Evolutionary conservation across 2,797 vertebrate genomes (phyloP), one percentile per base, ranked within the genome.

Genomic region (Hydrolagus colliei): DNA sequence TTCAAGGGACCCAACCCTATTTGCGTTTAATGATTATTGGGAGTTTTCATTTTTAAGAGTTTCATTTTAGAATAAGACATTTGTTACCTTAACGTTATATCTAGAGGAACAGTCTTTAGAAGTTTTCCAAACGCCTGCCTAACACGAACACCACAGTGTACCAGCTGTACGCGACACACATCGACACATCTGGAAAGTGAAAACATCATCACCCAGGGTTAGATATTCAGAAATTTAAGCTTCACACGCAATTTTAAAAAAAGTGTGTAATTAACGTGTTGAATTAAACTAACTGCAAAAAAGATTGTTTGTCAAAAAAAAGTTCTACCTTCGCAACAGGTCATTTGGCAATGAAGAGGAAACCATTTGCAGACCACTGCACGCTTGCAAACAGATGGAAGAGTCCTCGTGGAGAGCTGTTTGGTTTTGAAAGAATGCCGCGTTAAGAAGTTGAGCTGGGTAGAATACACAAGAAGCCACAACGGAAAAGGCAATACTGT

Each of bases 121-220:
- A 99, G 94, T 88, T 97, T 99, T 75, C 96, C 96, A 87, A 97
- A 99, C 72, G 96, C 95, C 89, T 99, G 98, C 86, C 97, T 94
- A 86, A 99, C 95, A 87, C 96, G 93, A 88, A 96, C 95, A 41
- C 94, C 93, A 0, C 96, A 97, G 76, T 98, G 96, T 6, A 99
- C 96, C 35, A 99, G 88, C 5, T 99, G 98, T 75, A 98, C 96
- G 86, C 97, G 94, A 91, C 97, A 98, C 87, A 99, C 95, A 85
- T 98, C 97, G 86, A 97, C 96, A 93, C 97, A 99, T 88, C 98
- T 99, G 88, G 20, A 87, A 27, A 86, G 14, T 67, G 65, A 80
- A 76, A 72, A 2, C 74, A 79, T 18, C 27, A 52, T 20, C 41
- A 52, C 6, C 41, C 41, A 52, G 41, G 41, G 41, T 52, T 52